Base-by-base conservation (phyloP, 2,113 vertebrate genomes). In the Rana temporaria region DNA sequence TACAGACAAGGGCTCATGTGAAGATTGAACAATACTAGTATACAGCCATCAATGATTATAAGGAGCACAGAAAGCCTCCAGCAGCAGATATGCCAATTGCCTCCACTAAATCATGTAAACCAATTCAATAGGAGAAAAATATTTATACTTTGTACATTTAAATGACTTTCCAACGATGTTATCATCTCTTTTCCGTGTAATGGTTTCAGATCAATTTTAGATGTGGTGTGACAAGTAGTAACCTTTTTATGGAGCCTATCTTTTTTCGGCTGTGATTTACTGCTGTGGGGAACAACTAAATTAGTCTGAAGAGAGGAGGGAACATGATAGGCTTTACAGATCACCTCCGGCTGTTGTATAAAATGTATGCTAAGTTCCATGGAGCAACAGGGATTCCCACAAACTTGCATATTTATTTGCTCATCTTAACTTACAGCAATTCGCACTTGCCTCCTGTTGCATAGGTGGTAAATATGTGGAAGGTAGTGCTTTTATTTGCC, bases 261-360 rank as follows among this genome's bases (percentile, higher is more conserved):
- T 67, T 82, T 67, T 82, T 74, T 73, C 55, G 19, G 62, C 59
- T 18, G 26, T 73, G 80, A 52, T 74, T 82, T 82, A 57, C 56
- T 24, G 70, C 80, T 75, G 26, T 67, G 70, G 70, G 62, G 64
- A 74, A 75, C 56, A 67, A 17, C 26, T 75, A 75, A 82, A 75
- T 82, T 42, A 75, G 66, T 80, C 66, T 80, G 67, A 60, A 60
- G 20, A 74, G 48, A 16, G 26, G 34, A 66, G 24, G 11, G 70
- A 74, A 67, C 70, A 66, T 38, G 62, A 82, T 82, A 66, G 71
- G 63, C 59, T 65, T 82, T 81, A 75, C 52, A 74, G 66, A 42
- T 32, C 52, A 67, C 80, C 70, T 65, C 70, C 22, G 71, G 70
- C 70, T 63, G 18, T 72, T 16, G 79, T 17, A 81, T 81, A 81